phyloP scores from a whole-genome alignment of 1,140 invertebrate genomes.

The Linepithema humile region DNA sequence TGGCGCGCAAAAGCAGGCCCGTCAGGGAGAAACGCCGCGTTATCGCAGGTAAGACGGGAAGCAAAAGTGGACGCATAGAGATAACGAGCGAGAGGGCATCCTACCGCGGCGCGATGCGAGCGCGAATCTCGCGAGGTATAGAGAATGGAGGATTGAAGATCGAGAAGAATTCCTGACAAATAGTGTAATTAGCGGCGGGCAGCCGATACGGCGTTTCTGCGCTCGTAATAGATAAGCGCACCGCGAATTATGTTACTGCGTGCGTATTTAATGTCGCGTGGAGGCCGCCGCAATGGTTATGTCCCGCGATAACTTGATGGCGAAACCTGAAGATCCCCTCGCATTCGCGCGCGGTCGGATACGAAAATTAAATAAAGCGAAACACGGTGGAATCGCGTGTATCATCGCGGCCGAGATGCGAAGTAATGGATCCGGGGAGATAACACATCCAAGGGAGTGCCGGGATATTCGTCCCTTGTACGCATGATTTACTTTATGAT shows the following conservation, averaged over 20 bases:
- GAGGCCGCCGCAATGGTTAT: background rate
- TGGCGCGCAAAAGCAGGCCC: slow-evolving; percentile 1
- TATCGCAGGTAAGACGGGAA: slow-evolving; percentile 37
- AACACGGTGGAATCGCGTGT: slow-evolving; percentile 40
- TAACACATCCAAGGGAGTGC: slow-evolving; percentile 14
- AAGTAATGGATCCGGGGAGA: slow-evolving; percentile 47
- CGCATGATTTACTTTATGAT: slow-evolving; percentile 48
- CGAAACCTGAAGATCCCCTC: background rate
- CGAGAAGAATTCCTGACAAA: slow-evolving; percentile 59
- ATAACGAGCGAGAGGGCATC: slow-evolving; percentile 36
- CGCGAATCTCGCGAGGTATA: slow-evolving; percentile 12
- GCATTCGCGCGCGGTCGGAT: slow-evolving; percentile 20
- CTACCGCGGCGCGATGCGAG: background rate
- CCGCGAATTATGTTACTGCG: slow-evolving; percentile 46
- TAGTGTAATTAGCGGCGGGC: slow-evolving; percentile 56
- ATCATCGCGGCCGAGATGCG: slow-evolving; percentile 46
- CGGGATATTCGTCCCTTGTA: slow-evolving; percentile 2
- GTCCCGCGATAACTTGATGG: slow-evolving; percentile 27
- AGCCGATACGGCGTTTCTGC: slow-evolving; percentile 13
- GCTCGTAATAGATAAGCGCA: slow-evolving; percentile 36
- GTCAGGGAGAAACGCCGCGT: slow-evolving; percentile 27
- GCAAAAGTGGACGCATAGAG: slow-evolving; percentile 53
- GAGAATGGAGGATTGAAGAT: background rate
- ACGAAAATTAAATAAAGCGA: slow-evolving; percentile 43
- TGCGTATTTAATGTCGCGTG: slow-evolving; percentile 37